Evolutionary conservation across 1,140 invertebrate species (phyloP).

Genomic region (Aphelinus atriplicis): DNA sequence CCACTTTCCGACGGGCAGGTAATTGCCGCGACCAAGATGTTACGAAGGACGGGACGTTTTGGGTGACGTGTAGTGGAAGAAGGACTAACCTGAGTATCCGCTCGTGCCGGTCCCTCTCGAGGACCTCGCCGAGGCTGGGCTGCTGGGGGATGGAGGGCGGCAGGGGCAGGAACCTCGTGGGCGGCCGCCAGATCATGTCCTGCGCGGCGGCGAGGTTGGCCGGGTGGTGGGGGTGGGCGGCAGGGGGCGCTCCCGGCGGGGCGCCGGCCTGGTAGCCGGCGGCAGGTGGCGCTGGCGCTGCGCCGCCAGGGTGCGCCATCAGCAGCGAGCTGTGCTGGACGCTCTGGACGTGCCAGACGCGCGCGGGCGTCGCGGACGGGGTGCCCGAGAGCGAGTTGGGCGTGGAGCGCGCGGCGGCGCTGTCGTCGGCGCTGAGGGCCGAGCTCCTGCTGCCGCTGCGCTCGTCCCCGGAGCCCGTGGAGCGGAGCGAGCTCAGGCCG

Average conservation of each 20-base stretch:
- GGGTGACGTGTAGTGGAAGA: not conserved
- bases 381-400: slow-evolving; percentile 27
- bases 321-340: slow-evolving; percentile 69
- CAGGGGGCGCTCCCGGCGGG: slow-evolving; percentile 35
- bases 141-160: slow-evolving; percentile 51
- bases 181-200: slow-evolving; percentile 61
- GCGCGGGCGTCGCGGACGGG: slow-evolving; percentile 59
- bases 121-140: slow-evolving; percentile 55
- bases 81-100: slow-evolving; percentile 61
- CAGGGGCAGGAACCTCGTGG: slow-evolving; percentile 54
- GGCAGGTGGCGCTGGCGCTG: slow-evolving; percentile 46
- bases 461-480: slow-evolving; percentile 74
- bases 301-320: slow-evolving; percentile 66
- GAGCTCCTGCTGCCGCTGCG: slow-evolving; percentile 73
- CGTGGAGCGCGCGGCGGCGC: slow-evolving; percentile 31
- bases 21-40: slow-evolving; percentile 25
- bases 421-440: slow-evolving; percentile 71
- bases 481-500: slow-evolving; percentile 68
- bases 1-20: not conserved
- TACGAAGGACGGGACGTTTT: slow-evolving; percentile 18
- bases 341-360: slow-evolving; percentile 68
- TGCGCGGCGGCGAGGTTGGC: slow-evolving; percentile 41
- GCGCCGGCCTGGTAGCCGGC: slow-evolving; percentile 48
- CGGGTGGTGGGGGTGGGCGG: slow-evolving; percentile 52
- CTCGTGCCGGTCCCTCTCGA: slow-evolving; percentile 61